phyloP scores from a whole-genome alignment of 2,113 vertebrate genomes.

The Rhipidura dahli region DNA sequence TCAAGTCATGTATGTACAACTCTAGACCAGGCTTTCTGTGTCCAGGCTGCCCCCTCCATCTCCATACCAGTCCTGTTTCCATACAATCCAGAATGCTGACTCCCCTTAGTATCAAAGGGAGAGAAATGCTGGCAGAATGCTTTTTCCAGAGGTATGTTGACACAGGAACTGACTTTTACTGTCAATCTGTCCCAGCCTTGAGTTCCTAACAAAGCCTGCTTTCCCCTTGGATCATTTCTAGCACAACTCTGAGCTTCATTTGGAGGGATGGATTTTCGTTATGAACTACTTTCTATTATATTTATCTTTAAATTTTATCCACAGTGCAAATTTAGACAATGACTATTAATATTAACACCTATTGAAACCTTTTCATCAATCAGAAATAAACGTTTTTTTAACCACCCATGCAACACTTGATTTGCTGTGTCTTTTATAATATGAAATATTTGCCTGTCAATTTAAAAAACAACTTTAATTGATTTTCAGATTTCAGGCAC shows the following conservation, averaged over 20 bases:
- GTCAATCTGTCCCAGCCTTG: neutral
- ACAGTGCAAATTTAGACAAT: neutral
- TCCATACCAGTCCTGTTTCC: neutral
- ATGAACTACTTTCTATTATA: neutral
- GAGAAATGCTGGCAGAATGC: neutral
- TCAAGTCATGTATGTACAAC: neutral
- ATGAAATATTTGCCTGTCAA: neutral
- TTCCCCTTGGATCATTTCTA: neutral
- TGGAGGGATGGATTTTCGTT: neutral
- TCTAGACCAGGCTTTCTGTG: neutral
- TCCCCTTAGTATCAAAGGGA: neutral
- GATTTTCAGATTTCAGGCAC: constrained; percentile 29
- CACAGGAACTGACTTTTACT: neutral
- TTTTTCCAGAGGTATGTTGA: neutral
- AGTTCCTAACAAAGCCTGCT: neutral
- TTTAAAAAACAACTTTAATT: constrained; percentile 29
- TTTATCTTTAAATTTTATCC: neutral
- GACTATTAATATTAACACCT: neutral
- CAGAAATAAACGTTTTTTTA: neutral
- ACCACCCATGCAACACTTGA: neutral
- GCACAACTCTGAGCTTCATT: neutral
- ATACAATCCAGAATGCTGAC: neutral
- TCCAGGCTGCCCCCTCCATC: neutral
- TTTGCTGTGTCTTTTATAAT: neutral
- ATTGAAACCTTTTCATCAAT: neutral